Base-by-base conservation (phyloP, 1,140 invertebrate species). In the Solenopsis fugax region DNA sequence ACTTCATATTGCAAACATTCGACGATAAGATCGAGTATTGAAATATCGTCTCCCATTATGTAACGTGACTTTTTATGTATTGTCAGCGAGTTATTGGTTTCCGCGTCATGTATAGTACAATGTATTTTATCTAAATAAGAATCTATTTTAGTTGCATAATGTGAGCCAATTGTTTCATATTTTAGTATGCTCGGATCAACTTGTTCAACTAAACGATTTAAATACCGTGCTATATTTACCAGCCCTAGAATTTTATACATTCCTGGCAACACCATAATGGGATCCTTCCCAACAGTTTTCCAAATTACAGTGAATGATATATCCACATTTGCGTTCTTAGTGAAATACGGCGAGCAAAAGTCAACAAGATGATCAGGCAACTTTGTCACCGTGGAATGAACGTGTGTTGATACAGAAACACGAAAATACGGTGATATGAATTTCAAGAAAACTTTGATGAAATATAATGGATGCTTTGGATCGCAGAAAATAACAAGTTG, bases 211-310 rank as follows among this genome's bases (percentile, higher is more conserved):
- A 96, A 76, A 9, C 96, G 95, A 88, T 94, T 95, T 1, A 97
- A 90, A 73, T 96, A 96, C 12, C 96, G 92, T 16, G 95, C 95
- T 67, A 96, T 93, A 75, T 96, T 96, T 13, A 95, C 93, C 87
- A 96, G 94, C 0, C 96, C 96, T 24, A 90, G 62, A 52, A 97
- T 95, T 64, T 96, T 93, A 16, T 85, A 89, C 7, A 89, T 90
- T 29, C 92, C 92, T 45, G 93, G 88, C 0, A 95, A 90, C 80
- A 94, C 93, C 89, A 96, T 86, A 45, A 94, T 85, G 4, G 96
- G 94, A 90, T 96, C 95, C 24, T 93, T 71, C 5, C 94, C 92
- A 16, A 94, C 92, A 91, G 91, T 77, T 81, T 96, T 96, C 96
- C 96, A 96, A 76, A 96, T 95, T n/a, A 96, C 84, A 37, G 92